phyloP scores from a whole-genome alignment of 2,797 vertebrate species.

The Hapalemur alaotrensis region DNA sequence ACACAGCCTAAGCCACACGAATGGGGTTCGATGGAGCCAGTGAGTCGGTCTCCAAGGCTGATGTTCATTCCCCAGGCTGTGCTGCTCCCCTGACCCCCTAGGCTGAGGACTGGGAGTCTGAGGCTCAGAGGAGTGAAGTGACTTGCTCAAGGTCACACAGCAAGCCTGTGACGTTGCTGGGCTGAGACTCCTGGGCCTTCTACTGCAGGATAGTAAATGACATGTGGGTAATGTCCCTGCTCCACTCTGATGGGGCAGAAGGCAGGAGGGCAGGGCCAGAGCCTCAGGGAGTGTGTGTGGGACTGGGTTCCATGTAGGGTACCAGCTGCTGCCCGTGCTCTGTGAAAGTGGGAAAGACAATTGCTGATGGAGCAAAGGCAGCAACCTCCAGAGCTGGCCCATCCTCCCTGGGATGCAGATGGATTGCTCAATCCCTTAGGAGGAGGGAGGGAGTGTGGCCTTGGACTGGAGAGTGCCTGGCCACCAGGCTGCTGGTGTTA shows the following conservation, averaged over 20 bases:
- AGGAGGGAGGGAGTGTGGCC: not conserved
- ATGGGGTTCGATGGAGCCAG: not conserved
- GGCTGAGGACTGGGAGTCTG: not conserved
- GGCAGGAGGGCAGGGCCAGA: too few relatives aligned
- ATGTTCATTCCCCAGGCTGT: not conserved
- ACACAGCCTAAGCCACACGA: not conserved
- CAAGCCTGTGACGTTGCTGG: not conserved
- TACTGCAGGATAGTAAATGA: not conserved
- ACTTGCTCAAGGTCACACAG: not conserved
- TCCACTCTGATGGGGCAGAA: not conserved
- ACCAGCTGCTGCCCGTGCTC: not conserved
- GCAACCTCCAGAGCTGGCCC: not conserved
- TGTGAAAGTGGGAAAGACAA: not conserved
- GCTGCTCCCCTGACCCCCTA: too few relatives aligned
- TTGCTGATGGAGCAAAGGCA: not conserved
- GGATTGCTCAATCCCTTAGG: not conserved
- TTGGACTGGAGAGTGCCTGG: not conserved
- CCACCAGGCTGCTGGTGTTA: not conserved
- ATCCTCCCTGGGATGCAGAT: not conserved
- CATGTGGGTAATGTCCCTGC: not conserved
- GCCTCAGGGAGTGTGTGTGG: not conserved
- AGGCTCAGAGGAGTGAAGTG: not conserved
- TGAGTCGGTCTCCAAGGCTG: rapidly evolving
- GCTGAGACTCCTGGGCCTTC: not conserved
- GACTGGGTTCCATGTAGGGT: too few relatives aligned